These are phyloP conservation scores for Apomyelois bistriatella DNA, from an alignment of 2,888 invertebrate genomes.

Conservation along the genomic window DNA sequence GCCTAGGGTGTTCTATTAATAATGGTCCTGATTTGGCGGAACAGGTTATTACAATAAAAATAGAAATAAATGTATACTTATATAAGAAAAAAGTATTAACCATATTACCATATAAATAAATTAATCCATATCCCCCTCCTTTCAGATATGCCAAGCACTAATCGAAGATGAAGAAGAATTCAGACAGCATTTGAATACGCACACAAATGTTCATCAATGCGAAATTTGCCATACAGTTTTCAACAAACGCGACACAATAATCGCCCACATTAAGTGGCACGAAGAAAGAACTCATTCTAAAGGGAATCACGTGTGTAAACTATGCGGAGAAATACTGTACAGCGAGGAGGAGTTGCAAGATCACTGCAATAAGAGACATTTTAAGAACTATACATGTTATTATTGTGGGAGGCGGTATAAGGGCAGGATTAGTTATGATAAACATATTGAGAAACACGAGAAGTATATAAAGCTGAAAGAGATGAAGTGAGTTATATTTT, in stretches of 20 bases:
- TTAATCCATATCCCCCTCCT: too few species aligned
- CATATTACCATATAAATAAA: too few species aligned
- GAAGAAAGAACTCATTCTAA: constrained; percentile 33
- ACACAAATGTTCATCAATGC: constrained; percentile 53
- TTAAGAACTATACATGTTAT: constrained; percentile 57
- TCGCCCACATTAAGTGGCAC: constrained; percentile 54
- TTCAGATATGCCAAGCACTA: constrained; percentile 57
- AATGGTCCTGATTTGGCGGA: too few species aligned
- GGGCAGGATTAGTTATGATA: constrained; percentile 49
- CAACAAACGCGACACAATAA: constrained; percentile 50
- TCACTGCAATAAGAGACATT: constrained; percentile 51
- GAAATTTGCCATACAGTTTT: constrained; percentile 52
- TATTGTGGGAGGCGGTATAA: constrained; percentile 67
- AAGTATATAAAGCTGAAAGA: constrained; percentile 27
- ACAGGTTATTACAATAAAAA: too few species aligned
- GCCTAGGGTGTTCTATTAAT: too few species aligned
- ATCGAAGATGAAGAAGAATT: constrained; percentile 51
- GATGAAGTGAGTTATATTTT: constrained; percentile 26
- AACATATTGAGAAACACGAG: constrained; percentile 65
- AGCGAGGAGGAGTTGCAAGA: constrained; percentile 37
- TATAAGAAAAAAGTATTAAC: too few species aligned
- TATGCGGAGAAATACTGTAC: constrained; percentile 19
- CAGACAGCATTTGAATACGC: constrained; percentile 48
- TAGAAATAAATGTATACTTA: too few species aligned
- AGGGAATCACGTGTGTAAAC: constrained; percentile 47